Evolutionary conservation across 2,797 vertebrate species (phyloP), one percentile per base, ranked within the genome.

Genomic region (Botia almorhae): DNA sequence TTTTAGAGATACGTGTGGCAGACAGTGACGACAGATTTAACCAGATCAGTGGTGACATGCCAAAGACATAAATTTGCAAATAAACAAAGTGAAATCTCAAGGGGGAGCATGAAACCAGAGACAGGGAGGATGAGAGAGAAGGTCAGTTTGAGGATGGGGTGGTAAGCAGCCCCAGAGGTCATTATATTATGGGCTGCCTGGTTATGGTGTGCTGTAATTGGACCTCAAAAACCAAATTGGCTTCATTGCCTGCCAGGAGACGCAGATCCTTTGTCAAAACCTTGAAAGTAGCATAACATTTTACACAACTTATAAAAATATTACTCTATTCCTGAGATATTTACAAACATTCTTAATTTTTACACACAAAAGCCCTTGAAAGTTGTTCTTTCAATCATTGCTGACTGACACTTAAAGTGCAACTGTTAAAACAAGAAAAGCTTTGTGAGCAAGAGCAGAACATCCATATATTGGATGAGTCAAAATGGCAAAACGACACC

Each of bases 71-170:
- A 36, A 56, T 65, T 56, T 33, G 21, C 8, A 56, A 68, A 80
- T 68, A 80, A 67, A 58, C 60, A 63, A 13, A 50, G 13, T 48
- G 48, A 65, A 56, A 56, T 56, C 69, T 72, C 21, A 2, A 19
- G 16, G 33, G 23, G 19, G 21, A 58, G 61, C 13, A 63, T 29
- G 61, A 58, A 74, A 80, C 10, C 16, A 67, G 50, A 80, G 50
- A 67, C 7, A 21, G 46, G 4, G 4, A 71, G 16, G 3, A 17
- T 36, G 13, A 48, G 50, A 43, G 33, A 43, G 33, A 79, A 55
- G n/a, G 76, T 63, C 36, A 46, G 43, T 46, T 46, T 46, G 43
- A 46, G 43, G 43, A 46, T 46, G 10, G 10, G 43, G 43, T 46
- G 43, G 43, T 46, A 46, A 46, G 10, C 43, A 46, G 43, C 43